Base-by-base conservation (phyloP, 2,113 vertebrate genomes). In the Rissa tridactyla region DNA sequence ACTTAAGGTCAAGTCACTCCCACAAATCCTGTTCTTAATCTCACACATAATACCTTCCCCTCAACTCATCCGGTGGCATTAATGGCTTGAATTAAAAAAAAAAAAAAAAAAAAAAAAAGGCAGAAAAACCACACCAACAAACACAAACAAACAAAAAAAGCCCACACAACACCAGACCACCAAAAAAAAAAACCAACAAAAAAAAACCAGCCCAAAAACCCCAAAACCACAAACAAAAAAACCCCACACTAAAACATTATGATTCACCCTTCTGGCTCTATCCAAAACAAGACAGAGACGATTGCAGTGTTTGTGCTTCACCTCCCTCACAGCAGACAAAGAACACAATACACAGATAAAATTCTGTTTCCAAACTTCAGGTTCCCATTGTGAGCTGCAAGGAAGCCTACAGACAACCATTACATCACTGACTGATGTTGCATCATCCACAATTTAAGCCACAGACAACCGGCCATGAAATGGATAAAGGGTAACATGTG, bases 1-100 rank as follows among this genome's bases (percentile, higher is more conserved):
- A 90, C 7, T 38, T 80, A 87, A 95, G 68, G 94, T 93, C 88
- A 93, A 93, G 42, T 88, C 61, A 86, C 55, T 95, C 42, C 68
- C 47, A 90, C 82, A 96, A 93, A 93, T 81, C 82, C 64, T 49
- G 52, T 49, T 81, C 91, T 81, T 96, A 94, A 95, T 86, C 92
- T 81, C n/a, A 54, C 13, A 75, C 26, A 62, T 78, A 92, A 92
- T 78, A 58, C 76, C 55, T 68, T 89, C 34, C n/a, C 44, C 61
- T 87, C 72, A 79, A 87, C 21, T 89, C 57, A 79, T 46, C 34
- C 7, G 2, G 49, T 29, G 34, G 30, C n/a, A 90, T 79, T 91
- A 88, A 81, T 47, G 38, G 38, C 36, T 88, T 85, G 32, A 76
- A 66, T 57, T 60, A 19, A 40, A 40, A 1, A 2, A 42, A 46